Percentiles rank a stretch among this genome's conserved stretches.
phyloP scores from a whole-genome alignment of 2,888 invertebrate species.

The Congeria kusceri region DNA sequence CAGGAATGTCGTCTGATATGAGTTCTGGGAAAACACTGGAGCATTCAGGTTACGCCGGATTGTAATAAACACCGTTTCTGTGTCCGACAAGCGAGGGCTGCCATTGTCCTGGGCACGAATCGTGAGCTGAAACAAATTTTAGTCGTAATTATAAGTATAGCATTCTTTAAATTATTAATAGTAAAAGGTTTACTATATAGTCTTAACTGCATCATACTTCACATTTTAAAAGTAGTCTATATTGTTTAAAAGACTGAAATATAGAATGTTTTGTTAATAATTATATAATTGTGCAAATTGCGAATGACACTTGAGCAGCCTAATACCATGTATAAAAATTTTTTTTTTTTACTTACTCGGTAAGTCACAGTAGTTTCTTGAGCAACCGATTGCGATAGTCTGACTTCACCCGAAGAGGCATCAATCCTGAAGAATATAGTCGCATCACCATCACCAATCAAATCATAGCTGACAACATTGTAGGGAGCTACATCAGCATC shows the following conservation, averaged over 20 bases:
- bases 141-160: no score
- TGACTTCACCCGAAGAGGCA: constrained; percentile 63
- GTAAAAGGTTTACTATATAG: no score
- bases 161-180: no score
- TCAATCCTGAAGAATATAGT: constrained; percentile 76
- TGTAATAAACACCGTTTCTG: constrained; percentile 67
- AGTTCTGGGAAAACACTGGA: constrained; percentile 65
- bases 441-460: constrained; percentile 77
- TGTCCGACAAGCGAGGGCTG: constrained; percentile 68
- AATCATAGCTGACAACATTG: constrained; percentile 74
- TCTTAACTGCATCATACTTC: no score
- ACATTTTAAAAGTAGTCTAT: no score
- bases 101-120: constrained; percentile 76
- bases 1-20: constrained; percentile 62
- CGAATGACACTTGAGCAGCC: no score
- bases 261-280: no score
- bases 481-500: constrained; percentile 73
- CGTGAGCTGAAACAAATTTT: constrained; percentile 64
- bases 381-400: constrained; percentile 55
- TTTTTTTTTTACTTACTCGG: constrained; percentile 54
- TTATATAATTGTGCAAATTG: no score
- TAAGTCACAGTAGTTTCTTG: constrained; percentile 51
- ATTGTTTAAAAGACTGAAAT: no score
- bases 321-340: no score
- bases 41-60: constrained; percentile 75